A percentile compares a stretch with the other conserved stretches of the same genome.
Conservation (phyloP, 2,113 vertebrate genomes). For the Tonatia bakeri region DNA sequence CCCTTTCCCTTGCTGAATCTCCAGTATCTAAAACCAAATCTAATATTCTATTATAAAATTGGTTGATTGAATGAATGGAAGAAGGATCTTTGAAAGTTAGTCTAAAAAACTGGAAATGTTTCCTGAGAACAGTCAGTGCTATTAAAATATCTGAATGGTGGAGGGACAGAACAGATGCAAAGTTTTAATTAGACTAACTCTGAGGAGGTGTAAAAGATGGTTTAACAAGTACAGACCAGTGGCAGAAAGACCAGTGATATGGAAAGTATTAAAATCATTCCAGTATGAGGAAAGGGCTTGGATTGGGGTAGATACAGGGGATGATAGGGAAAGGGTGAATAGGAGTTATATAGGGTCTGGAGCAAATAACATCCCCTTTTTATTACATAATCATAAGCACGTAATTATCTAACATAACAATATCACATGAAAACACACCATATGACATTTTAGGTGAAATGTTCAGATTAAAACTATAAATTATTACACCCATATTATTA, state of each 20-base stretch:
- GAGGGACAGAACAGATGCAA: not conserved
- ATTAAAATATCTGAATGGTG: not conserved
- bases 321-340: accelerated
- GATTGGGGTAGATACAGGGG: no score
- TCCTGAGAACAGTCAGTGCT: not conserved
- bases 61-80: not conserved
- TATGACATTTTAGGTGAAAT: no score
- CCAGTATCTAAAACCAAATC: not conserved
- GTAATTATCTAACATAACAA: no score
- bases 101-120: not conserved
- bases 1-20: not conserved
- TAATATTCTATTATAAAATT: not conserved
- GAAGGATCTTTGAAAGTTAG: not conserved
- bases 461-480: no score
- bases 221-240: not conserved
- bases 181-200: not conserved
- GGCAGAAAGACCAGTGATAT: not conserved
- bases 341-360: not conserved
- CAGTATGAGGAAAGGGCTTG: not conserved
- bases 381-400: no score
- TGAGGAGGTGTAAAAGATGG: not conserved
- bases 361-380: no score
- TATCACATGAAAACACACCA: no score
- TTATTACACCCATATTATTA: no score
- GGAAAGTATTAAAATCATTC: not conserved